Evolutionary conservation across 35 echinoderm and acorn worm genomes (phyloP).

Genomic region (Lytechinus pictus): DNA sequence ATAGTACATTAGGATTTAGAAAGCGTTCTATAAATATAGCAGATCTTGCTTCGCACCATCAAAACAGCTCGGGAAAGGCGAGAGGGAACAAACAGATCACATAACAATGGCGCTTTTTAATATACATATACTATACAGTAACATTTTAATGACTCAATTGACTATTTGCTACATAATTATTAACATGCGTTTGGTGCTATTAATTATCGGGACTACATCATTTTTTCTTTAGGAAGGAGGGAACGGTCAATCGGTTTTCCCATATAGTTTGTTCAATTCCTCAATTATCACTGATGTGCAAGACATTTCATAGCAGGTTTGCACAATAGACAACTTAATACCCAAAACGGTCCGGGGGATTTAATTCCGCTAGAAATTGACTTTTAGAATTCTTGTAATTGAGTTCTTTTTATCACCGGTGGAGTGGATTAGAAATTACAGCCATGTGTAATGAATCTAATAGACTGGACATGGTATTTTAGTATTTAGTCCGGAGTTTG

Average conservation of each 20-base stretch:
- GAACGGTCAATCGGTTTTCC: background rate
- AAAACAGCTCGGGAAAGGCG: background rate
- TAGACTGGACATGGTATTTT: background rate
- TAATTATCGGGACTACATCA: background rate
- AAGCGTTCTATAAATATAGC: background rate
- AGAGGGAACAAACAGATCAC: background rate
- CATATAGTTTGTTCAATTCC: background rate
- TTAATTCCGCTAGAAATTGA: conserved; percentile 42
- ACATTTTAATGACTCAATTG: background rate
- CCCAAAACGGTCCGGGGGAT: background rate
- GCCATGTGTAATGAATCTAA: background rate
- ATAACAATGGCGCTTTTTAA: background rate
- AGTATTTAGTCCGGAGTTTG: background rate
- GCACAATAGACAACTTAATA: background rate
- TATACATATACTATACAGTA: background rate
- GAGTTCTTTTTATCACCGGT: conserved; percentile 12
- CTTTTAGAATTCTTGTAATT: conserved; percentile 40
- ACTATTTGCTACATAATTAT: background rate
- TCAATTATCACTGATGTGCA: background rate
- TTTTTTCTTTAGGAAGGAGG: background rate
- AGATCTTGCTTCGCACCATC: background rate
- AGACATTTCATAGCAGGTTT: background rate
- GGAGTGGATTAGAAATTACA: background rate
- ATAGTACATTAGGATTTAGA: background rate
- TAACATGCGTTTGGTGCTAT: background rate